These are phyloP conservation scores for Enoplosus armatus DNA, from an alignment of 2,797 vertebrate species.

Conservation along the genomic window DNA sequence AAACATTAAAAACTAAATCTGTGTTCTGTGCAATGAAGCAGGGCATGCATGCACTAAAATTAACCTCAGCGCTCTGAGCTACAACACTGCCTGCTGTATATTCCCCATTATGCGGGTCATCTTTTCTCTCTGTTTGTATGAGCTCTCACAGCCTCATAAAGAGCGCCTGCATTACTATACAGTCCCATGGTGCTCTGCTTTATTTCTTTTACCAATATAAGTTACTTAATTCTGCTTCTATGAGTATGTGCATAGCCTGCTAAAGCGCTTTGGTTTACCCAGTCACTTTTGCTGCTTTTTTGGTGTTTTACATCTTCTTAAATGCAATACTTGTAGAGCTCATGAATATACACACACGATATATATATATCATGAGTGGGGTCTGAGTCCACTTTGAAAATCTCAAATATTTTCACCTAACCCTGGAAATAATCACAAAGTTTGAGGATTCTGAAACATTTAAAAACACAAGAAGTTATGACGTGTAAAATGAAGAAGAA, in stretches of 20 bases:
- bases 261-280: neutral
- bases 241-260: neutral
- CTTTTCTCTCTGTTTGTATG: slow-evolving; percentile 22
- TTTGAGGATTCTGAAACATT: too few relatives aligned
- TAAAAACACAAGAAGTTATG: too few relatives aligned
- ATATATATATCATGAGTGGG: too few relatives aligned
- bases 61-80: slow-evolving; percentile 51
- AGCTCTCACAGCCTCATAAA: slow-evolving; percentile 16
- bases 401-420: too few relatives aligned
- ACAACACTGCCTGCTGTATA: slow-evolving; percentile 31
- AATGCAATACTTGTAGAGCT: neutral
- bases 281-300: neutral
- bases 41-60: slow-evolving; percentile 43
- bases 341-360: too few relatives aligned
- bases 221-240: neutral
- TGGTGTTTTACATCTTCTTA: neutral
- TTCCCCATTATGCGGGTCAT: slow-evolving; percentile 55
- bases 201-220: neutral
- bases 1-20: slow-evolving; percentile 20
- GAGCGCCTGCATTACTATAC: slow-evolving; percentile 7
- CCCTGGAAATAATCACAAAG: too few relatives aligned
- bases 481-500: too few relatives aligned
- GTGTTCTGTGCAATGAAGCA: slow-evolving; percentile 51
- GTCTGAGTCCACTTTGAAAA: too few relatives aligned
- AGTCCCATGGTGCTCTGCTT: slow-evolving; percentile 9